Evolutionary conservation across 1,140 invertebrate genomes (phyloP), one percentile per base, ranked within the genome.

Genomic region (Carcinoscorpius rotundicauda): DNA sequence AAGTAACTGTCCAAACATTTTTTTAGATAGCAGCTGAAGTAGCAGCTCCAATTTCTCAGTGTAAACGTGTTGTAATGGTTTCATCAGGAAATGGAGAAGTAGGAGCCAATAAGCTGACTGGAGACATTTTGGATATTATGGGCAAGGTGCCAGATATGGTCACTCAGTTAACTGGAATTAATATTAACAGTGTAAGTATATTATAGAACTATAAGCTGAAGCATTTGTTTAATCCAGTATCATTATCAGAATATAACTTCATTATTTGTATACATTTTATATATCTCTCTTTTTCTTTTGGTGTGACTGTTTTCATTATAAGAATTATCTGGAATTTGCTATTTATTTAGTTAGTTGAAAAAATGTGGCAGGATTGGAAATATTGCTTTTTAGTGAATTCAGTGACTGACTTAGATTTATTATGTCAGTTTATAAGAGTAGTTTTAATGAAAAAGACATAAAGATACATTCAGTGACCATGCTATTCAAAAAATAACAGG

Each of bases 41-140:
- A 60, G 91, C 93, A 52, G 93, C 93, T 57, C 94, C 94, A 11
- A 76, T 98, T 60, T 90, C 91, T 4, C 89, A 96, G 76, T 85
- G 89, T 3, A 94, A 91, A 76, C 95, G 94, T 78, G 87, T 95
- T 70, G 94, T 88, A 9, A 97, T 93, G 93, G 87, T 98, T 6
- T 93, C 91, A 3, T 90, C 86, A 71, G 93, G 93, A n/a, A 85
- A 85, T 67, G 91, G 92, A 63, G 88, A 93, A 60, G 80, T 98
- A 52, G 94, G 94, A 56, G 93, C 93, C 4, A 85, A 91, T 66
- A 97, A 95, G 79, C 77, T 98, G 59, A 97, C 94, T 0, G 87
- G 87, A 60, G 94, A 98, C 81, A 88, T 98, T 6, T 80, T 98
- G 69, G 85, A 84, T 72, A 97, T 97, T 73, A 91, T 98, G 63